A percentile compares a stretch with the other conserved stretches of the same genome.
Evolutionary conservation across 92 coral and sea anemone genomes (phyloP).

Genomic region (Zoanthus sociatus): DNA sequence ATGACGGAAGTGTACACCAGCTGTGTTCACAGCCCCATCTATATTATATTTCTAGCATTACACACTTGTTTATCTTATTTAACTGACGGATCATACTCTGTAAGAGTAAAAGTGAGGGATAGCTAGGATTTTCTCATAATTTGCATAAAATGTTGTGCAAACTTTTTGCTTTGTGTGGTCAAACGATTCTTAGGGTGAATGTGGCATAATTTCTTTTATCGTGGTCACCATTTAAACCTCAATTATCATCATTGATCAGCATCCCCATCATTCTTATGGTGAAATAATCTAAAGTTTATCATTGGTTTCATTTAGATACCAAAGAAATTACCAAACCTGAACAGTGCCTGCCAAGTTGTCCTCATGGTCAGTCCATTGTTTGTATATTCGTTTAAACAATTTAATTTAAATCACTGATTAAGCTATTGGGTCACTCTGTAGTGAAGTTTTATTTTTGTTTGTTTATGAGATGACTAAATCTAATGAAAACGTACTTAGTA

Average conservation of each 20-base stretch:
- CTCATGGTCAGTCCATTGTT: conserved; percentile 63
- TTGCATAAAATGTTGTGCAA: background rate
- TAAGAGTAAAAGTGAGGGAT: too few species aligned
- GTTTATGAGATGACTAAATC: too few species aligned
- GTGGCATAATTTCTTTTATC: background rate
- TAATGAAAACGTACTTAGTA: too few species aligned
- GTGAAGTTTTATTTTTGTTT: too few species aligned
- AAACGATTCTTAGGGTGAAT: too few species aligned
- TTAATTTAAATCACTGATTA: background rate
- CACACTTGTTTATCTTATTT: too few species aligned
- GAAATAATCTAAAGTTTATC: background rate
- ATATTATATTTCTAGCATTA: too few species aligned
- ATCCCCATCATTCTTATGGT: background rate
- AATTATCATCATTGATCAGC: background rate
- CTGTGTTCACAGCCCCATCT: background rate
- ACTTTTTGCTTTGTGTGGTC: background rate
- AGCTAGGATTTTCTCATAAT: background rate
- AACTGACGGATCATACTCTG: too few species aligned
- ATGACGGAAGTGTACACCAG: background rate
- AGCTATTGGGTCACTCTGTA: too few species aligned
- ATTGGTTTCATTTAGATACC: conserved; percentile 42
- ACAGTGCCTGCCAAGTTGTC: conserved; percentile 80
- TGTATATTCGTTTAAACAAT: background rate
- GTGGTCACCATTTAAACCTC: background rate
- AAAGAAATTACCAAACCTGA: conserved; percentile 18